A percentile compares a stretch with the other conserved stretches of the same genome.
These are phyloP conservation scores for Drosophila miranda DNA, from an alignment of 1,140 invertebrate genomes.

Conservation along the genomic window DNA sequence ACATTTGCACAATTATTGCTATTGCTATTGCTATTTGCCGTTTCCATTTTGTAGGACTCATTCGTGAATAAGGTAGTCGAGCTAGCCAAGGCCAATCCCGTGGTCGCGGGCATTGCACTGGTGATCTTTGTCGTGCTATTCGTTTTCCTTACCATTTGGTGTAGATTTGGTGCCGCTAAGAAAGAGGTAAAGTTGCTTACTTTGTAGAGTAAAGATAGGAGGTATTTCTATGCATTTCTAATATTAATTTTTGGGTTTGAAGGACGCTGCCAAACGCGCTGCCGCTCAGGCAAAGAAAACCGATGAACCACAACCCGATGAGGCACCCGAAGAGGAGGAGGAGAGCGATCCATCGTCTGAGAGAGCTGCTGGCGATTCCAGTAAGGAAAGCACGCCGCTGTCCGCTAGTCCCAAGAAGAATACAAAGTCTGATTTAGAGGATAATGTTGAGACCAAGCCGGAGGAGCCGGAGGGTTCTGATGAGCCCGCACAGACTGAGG, in stretches of 20 bases:
- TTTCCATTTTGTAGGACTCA: slow-evolving; percentile 87
- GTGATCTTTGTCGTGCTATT: slow-evolving; percentile 84
- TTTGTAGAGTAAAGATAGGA: not conserved
- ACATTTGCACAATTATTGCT: slow-evolving; percentile 42
- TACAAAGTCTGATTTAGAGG: slow-evolving; percentile 77
- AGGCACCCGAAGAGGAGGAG: slow-evolving; percentile 53
- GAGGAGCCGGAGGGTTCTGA: slow-evolving; percentile 38
- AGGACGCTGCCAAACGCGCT: slow-evolving; percentile 47
- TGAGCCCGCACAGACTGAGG: slow-evolving; percentile 69
- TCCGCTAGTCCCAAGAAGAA: slow-evolving; percentile 70
- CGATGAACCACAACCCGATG: slow-evolving; percentile 63
- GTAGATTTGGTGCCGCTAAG: slow-evolving; percentile 72
- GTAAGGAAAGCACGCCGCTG: slow-evolving; percentile 58
- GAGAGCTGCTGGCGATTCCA: slow-evolving; percentile 41
- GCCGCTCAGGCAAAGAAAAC: slow-evolving; percentile 61
- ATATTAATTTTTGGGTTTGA: not conserved
- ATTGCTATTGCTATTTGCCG: slow-evolving; percentile 50
- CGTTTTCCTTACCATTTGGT: slow-evolving; percentile 86
- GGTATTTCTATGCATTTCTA: slow-evolving; percentile 2
- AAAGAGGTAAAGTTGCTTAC: slow-evolving; percentile 70
- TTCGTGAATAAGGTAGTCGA: slow-evolving; percentile 90
- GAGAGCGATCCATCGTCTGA: slow-evolving; percentile 43
- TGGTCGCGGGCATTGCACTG: slow-evolving; percentile 94
- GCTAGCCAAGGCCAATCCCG: slow-evolving; percentile 94
- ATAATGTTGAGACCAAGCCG: slow-evolving; percentile 48